Conservation (phyloP, 2,113 vertebrate genomes). For the Plecturocebus donacophilus region DNA sequence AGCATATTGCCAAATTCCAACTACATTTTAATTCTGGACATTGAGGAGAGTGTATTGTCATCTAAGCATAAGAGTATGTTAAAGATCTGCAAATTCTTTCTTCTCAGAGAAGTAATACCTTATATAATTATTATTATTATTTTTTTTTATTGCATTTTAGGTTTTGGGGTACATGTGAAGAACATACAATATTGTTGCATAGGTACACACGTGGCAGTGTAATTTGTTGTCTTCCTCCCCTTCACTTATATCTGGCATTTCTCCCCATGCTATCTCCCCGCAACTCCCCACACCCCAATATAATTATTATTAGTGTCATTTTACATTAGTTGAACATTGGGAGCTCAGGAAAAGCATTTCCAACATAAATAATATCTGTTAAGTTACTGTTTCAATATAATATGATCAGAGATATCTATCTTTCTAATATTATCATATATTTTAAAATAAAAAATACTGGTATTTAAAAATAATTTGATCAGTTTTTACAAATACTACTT, state of each 20-base stretch:
- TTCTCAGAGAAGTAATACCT: neutral
- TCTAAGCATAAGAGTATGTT: neutral
- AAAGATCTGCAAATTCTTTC: neutral
- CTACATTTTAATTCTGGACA: neutral
- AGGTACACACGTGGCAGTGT: too few relatives aligned
- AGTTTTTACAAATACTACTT: neutral
- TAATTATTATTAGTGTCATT: neutral
- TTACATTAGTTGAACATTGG: neutral
- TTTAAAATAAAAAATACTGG: neutral
- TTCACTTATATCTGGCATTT: too few relatives aligned
- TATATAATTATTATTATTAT: neutral
- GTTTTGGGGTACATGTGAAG: too few relatives aligned
- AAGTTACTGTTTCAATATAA: neutral
- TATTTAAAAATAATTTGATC: neutral
- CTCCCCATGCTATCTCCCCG: too few relatives aligned
- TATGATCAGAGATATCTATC: neutral
- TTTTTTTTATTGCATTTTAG: too few relatives aligned
- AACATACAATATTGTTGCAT: too few relatives aligned
- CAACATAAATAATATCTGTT: neutral
- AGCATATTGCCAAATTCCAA: neutral
- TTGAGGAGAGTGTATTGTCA: neutral
- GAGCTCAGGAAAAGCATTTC: constrained; percentile 17
- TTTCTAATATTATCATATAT: neutral
- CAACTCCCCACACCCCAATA: too few relatives aligned
- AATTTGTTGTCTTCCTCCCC: too few relatives aligned